Evolutionary conservation across 2,888 invertebrate genomes (phyloP), one percentile per base, ranked within the genome.

Genomic region (Archaeoteleia sp.): DNA sequence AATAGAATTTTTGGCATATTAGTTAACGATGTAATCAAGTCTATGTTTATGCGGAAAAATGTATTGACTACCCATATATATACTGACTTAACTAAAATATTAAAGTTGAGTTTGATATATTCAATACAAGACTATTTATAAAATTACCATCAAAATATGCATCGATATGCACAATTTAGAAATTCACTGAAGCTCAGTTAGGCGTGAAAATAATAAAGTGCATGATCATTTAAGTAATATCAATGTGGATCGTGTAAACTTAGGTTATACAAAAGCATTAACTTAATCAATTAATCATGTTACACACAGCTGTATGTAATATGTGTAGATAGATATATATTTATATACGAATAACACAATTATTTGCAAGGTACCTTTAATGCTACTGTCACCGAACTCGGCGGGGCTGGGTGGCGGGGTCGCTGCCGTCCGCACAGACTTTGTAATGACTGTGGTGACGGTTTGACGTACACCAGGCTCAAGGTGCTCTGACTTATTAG

Each of bases 221-320:
- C 81, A 76, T 77, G 78, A 75, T 76, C 73, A 72, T 66, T 73
- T 70, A 49, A 61, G 67, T 74, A 72, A 75, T 72, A 74, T 57
- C 48, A 27, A 69, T 63, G 67, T 71, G 69, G 74, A 71, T 70
- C 73, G 74, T 77, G 71, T 73, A 74, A 81, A 82, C 78, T 80
- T 77, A 82, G 79, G 81, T 83, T 82, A 82, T 76, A 79, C 78
- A 81, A 77, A 83, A 84, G 84, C 83, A 74, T 78, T 80, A 82
- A 82, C 79, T 77, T 82, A 83, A 76, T 71, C 68, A 76, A 81
- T 84, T 82, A 83, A 80, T 83, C 75, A 83, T 84, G 85, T 85
- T 85, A 85, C 85, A 85, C 85, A 85, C 84, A 85, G 84, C 84
- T 83, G 84, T 81, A 85, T 84, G 79, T 83, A 84, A 83, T 83